phyloP scores from a whole-genome alignment of 2,888 invertebrate genomes.

The Cristatella mucedo region DNA sequence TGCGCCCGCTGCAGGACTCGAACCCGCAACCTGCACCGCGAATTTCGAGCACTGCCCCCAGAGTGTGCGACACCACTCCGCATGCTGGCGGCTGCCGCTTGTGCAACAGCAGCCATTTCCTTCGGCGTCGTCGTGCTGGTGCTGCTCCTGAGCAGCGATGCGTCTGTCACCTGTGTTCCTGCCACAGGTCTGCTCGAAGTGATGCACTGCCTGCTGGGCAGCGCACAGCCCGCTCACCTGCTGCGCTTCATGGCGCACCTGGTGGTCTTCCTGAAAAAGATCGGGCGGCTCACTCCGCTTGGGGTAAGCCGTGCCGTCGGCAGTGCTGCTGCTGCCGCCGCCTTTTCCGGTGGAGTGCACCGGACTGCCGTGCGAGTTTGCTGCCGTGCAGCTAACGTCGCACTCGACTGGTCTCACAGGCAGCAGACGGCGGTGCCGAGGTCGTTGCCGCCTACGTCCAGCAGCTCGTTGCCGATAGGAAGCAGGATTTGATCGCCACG shows the following conservation, averaged over 20 bases:
- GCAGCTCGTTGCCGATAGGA: conserved; percentile 57
- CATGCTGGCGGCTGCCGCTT: no score
- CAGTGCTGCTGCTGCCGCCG: no score
- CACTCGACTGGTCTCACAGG: not conserved
- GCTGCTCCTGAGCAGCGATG: no score
- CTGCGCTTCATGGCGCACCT: conserved; percentile 70
- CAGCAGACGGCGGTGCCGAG: no score
- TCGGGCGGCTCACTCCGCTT: conserved; percentile 49
- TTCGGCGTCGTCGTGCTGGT: no score
- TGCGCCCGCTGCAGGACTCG: no score
- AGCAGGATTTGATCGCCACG: conserved; percentile 63
- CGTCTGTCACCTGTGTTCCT: no score
- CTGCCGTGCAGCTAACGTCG: not conserved
- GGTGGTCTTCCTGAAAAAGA: conserved; percentile 60
- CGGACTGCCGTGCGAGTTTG: not conserved
- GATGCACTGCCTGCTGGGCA: conserved; percentile 32
- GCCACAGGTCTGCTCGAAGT: no score
- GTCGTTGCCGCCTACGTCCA: conserved; percentile 55
- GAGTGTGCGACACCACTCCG: no score
- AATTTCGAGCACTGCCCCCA: no score
- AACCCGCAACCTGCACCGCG: no score
- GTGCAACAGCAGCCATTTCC: no score
- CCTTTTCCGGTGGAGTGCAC: not conserved
- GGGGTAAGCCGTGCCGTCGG: conserved; percentile 26
- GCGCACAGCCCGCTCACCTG: conserved; percentile 40